Base-by-base conservation (phyloP, 1,140 invertebrate genomes). In the Bombus impatiens region DNA sequence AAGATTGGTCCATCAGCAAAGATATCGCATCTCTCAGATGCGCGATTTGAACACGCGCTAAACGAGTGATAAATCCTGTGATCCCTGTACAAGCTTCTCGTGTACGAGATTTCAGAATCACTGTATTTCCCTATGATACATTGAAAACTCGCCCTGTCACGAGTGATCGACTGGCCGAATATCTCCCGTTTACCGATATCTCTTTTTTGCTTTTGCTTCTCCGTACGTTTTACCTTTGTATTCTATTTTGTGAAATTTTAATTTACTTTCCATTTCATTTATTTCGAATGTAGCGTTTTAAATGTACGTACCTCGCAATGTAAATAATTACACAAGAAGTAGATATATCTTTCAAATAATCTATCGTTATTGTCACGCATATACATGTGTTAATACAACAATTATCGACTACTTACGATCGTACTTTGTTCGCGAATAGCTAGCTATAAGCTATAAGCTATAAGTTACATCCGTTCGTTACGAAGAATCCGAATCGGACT, bases 71-170 rank as follows among this genome's bases (percentile, higher is more conserved):
- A 67, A 67, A 67, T 67, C 65, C 44, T 47, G 65, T 32, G 65
- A 67, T 67, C 32, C 65, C n/a, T 15, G 32, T 67, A 67, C 65
- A 67, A 67, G n/a, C 65, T 67, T 67, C 65, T 67, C n/a, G 65
- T 9, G 15, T 18, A 67, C 65, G n/a, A 32, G 65, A 67, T 67
- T 67, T 67, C 65, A 67, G n/a, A 15, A 67, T 67, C 65, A 35
- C 65, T 67, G 65, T 67, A 32, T 67, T 32, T 67, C 65, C 65
- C 65, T 67, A 67, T 67, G 65, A 67, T 67, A 67, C 65, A 67
- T 35, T 67, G 65, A 67, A 67, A 67, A 32, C 65, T 67, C n/a
- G 65, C 15, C 47, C 65, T 67, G 65, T 67, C 65, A 67, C 65
- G 13, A 15, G 15, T 35, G 65, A 67, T 67, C n/a, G 65, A 67